A percentile compares a stretch with the other conserved stretches of the same genome.
phyloP scores from a whole-genome alignment of 2,888 invertebrate genomes.

The Drosophila formosana region DNA sequence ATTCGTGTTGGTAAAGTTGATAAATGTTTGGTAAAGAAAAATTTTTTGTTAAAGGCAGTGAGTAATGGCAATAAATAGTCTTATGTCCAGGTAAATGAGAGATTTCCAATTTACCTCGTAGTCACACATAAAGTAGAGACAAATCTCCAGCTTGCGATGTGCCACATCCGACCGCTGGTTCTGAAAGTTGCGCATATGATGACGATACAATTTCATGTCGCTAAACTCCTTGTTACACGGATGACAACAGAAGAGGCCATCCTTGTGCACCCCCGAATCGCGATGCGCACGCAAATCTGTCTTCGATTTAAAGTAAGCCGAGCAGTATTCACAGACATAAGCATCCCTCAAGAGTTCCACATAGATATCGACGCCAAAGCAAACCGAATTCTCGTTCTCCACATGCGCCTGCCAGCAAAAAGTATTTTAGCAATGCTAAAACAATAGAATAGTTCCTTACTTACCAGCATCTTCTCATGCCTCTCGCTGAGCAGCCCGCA shows the following conservation, averaged over 20 bases:
- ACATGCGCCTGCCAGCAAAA: constrained; percentile 33
- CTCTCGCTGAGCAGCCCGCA: constrained; percentile 78
- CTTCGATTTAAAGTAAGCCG: constrained; percentile 71
- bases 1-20: too few species aligned
- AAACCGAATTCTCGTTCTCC: constrained; percentile 23
- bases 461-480: constrained; percentile 62
- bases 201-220: constrained; percentile 71
- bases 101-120: constrained; percentile 56
- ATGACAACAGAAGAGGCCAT: constrained; percentile 68
- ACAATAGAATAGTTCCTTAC: background rate
- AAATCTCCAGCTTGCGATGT: constrained; percentile 61
- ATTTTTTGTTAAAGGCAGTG: too few species aligned
- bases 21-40: too few species aligned
- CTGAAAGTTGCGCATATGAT: constrained; percentile 67
- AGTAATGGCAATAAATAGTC: too few species aligned
- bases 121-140: constrained; percentile 77
- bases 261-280: constrained; percentile 62
- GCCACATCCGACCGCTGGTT: constrained; percentile 46
- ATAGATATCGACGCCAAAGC: constrained; percentile 50
- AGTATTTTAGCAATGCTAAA: background rate
- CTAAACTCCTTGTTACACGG: constrained; percentile 62
- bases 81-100: too few species aligned
- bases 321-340: constrained; percentile 82
- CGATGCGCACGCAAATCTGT: constrained; percentile 76
- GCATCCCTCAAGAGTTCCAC: constrained; percentile 62